Conservation (phyloP, 2,888 invertebrate genomes). For the Melieria picta region DNA sequence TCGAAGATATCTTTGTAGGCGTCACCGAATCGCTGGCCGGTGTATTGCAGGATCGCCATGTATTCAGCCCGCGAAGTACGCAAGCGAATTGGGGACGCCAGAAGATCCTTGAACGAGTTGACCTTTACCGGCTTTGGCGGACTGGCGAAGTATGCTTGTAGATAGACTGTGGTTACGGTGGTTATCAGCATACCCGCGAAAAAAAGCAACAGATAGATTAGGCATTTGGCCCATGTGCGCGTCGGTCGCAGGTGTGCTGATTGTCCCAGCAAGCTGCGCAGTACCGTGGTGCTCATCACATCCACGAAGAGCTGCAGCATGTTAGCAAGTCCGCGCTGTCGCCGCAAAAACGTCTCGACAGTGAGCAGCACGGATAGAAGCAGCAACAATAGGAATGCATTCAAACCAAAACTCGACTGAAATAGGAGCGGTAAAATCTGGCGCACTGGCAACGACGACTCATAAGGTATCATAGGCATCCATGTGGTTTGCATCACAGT, state of each 20-base stretch:
- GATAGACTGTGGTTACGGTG: slow-evolving; percentile 6
- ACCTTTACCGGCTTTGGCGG: slow-evolving; percentile 8
- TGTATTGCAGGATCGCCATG: neutral
- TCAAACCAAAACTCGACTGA: neutral
- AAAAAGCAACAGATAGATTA: slow-evolving; percentile 23
- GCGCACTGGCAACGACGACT: neutral
- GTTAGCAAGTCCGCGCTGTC: neutral
- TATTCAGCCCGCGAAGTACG: neutral
- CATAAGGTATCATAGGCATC: slow-evolving; percentile 24
- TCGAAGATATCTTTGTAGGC: slow-evolving; percentile 34
- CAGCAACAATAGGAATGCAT: neutral
- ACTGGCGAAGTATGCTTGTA: slow-evolving; percentile 30
- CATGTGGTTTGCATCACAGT: slow-evolving; percentile 13
- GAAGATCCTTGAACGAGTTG: slow-evolving; percentile 14
- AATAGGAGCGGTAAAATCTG: slow-evolving; percentile 3
- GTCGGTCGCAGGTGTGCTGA: slow-evolving; percentile 2
- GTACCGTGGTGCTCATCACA: neutral
- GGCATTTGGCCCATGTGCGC: neutral
- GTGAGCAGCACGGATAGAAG: slow-evolving; percentile 16
- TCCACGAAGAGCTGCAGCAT: neutral
- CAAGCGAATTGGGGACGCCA: neutral
- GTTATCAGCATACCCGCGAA: slow-evolving; percentile 26
- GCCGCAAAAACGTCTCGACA: neutral
- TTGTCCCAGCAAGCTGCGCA: slow-evolving; percentile 33
- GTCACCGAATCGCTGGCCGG: neutral